Base-by-base conservation (phyloP, 2,113 vertebrate genomes). In the Vulpes ferrilata region DNA sequence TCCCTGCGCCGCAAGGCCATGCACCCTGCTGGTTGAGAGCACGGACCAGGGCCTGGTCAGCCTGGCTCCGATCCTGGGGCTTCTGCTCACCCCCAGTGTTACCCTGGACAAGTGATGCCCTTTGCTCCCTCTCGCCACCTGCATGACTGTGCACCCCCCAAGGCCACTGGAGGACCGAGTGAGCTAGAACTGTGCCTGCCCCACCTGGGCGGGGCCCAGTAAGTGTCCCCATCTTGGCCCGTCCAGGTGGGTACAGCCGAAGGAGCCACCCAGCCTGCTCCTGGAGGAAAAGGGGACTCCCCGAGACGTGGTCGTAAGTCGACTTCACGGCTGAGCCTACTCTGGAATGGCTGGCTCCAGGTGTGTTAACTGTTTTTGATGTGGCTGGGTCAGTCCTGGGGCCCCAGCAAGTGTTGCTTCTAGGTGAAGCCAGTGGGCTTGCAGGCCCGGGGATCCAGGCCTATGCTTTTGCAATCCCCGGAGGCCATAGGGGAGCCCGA, bases 271-370 rank as follows among this genome's bases (percentile, higher is more conserved):
- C 17, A 22, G 35, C 85, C 12, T 5, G 13, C 5, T 13, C 35
- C 22, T 2, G 12, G 62, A 15, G 62, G 32, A 3, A 4, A 25
- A 23, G 15, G 22, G 12, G 35, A 35, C 30, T 59, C 59, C 3
- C 48, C 0, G 7, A 11, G 53, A 59, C 9, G 17, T 11, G 17
- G 38, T 0, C 0, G 9, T 0, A 20, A 57, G 25, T 11, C 0
- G 1, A 13, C 30, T 19, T 5, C 1, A 1, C 0, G 0, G 2
- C 38, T 32, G 74, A 27, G 0, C 38, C 11, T 25, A 38, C 90
- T 15, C 22, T 0, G 22, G 78, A 0, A 6, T 5, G 22, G 16
- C 0, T 25, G 13, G 55, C 12, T n/a, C 60, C 3, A 0, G 1
- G 11, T 0, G 32, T 57, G 51, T 12, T 25, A 2, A 32, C 7